Percentiles rank a stretch among this genome's conserved stretches.
Conservation (phyloP, 2,113 vertebrate species). For the Hirundichthys speculiger region DNA sequence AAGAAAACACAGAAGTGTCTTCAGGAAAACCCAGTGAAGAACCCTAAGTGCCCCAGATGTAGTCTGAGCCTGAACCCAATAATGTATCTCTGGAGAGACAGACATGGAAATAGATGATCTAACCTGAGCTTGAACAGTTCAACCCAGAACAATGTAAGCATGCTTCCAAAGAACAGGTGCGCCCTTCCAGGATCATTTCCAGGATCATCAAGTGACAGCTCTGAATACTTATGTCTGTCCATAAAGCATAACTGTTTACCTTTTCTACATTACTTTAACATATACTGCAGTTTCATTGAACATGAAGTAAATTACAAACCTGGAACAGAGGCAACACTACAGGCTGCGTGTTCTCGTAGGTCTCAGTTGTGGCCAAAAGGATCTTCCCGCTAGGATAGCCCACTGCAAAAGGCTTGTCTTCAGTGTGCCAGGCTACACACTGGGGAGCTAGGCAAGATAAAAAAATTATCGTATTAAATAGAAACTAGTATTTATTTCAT, state of each 20-base stretch:
- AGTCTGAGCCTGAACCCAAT: background rate
- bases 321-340: conserved; percentile 78
- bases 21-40: background rate
- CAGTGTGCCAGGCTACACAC: conserved; percentile 82
- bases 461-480: background rate
- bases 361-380: conserved; percentile 72
- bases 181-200: background rate
- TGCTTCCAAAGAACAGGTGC: background rate
- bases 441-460: conserved; percentile 71
- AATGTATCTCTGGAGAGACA: background rate
- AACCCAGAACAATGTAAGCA: background rate
- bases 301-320: conserved; percentile 58
- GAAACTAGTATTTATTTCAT: background rate
- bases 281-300: background rate
- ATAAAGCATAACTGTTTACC: too few relatives aligned
- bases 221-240: too few relatives aligned
- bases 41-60: background rate
- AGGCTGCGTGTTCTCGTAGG: conserved; percentile 72
- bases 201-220: background rate
- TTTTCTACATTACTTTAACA: background rate
- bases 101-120: background rate
- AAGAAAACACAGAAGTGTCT: background rate
- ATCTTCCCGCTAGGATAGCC: conserved; percentile 83
- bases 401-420: conserved; percentile 80
- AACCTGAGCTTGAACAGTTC: background rate